Conservation (phyloP, 2,797 vertebrate genomes). For the Poecile montanus region DNA sequence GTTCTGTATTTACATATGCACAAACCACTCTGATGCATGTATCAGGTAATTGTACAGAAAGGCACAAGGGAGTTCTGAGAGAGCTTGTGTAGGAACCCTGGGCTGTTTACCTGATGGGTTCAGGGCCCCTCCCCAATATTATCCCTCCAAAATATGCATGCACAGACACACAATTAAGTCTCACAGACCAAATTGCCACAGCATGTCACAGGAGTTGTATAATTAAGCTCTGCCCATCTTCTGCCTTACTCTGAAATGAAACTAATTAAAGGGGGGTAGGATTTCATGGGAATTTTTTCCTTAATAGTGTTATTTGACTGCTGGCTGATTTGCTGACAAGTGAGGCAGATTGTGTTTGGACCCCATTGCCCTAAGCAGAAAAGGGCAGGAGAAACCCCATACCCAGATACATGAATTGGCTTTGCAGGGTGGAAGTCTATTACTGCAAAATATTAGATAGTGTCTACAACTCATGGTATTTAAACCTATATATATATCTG, state of each 20-base stretch:
- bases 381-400: not conserved
- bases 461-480: not conserved
- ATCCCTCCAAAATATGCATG: not conserved
- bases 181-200: not conserved
- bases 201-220: not conserved
- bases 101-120: not conserved
- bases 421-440: not conserved
- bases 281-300: accelerated
- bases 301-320: not conserved
- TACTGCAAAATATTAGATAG: not conserved
- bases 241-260: not conserved
- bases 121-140: not conserved
- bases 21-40: not conserved
- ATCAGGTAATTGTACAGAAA: not conserved
- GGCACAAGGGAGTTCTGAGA: not conserved
- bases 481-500: not conserved
- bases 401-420: accelerated
- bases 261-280: not conserved
- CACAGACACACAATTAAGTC: not conserved
- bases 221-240: not conserved
- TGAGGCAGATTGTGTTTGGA: not conserved
- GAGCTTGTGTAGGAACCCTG: not conserved
- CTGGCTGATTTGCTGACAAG: not conserved
- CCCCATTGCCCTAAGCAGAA: not conserved
- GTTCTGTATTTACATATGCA: not conserved